Percentiles rank a stretch among this genome's conserved stretches.
phyloP scores from a whole-genome alignment of 2,113 vertebrate genomes.

The Podarcis muralis region DNA sequence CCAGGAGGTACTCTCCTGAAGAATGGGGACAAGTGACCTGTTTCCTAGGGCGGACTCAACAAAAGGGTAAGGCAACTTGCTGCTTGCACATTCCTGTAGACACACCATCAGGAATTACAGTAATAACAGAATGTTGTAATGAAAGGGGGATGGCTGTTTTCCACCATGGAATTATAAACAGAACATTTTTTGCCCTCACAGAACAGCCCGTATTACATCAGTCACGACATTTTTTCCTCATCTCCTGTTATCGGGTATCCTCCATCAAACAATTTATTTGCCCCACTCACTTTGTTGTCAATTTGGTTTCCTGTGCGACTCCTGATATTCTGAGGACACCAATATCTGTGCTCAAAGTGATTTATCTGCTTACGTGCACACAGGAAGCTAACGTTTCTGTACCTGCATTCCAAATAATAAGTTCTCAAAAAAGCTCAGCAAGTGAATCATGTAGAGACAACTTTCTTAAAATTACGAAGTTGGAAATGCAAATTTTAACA shows the following conservation, averaged over 20 bases:
- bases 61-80: background rate
- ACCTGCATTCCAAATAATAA: background rate
- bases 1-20: background rate
- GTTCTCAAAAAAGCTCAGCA: background rate
- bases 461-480: background rate
- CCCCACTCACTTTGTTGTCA: background rate
- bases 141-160: background rate
- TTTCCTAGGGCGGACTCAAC: background rate
- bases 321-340: background rate
- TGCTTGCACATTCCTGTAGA: no score
- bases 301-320: background rate
- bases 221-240: background rate
- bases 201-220: background rate
- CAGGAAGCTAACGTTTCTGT: background rate
- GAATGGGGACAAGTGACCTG: background rate
- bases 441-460: background rate
- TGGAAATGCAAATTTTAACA: background rate
- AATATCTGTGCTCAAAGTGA: background rate
- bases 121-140: background rate
- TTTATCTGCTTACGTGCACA: background rate
- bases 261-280: background rate
- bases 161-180: no score
- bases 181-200: background rate
- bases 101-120: background rate
- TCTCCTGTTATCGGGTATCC: background rate